phyloP scores from a whole-genome alignment of 2,888 invertebrate species.

The Trichopoda pennipes region DNA sequence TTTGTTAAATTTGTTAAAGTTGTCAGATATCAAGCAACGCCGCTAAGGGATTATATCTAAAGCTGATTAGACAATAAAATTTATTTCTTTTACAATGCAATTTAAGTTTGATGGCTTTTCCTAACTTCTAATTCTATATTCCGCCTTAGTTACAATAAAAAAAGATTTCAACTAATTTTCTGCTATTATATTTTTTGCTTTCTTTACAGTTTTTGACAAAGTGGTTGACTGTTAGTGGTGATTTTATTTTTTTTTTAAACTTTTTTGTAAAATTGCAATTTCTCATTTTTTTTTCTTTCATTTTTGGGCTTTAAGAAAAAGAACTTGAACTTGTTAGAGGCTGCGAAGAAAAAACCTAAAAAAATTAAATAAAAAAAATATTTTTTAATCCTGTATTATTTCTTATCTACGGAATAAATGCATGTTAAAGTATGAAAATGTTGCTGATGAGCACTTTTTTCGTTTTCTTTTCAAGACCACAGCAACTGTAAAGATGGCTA shows the following conservation, averaged over 20 bases:
- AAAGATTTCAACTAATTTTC: constrained; percentile 53
- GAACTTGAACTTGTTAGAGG: constrained; percentile 46
- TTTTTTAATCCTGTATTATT: constrained; percentile 44
- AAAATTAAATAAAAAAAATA: constrained; percentile 18
- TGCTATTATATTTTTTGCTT: constrained; percentile 51
- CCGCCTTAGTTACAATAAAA: neutral
- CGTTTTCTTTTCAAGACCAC: neutral
- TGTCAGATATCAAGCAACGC: too few species aligned
- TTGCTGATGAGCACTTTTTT: neutral
- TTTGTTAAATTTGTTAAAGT: too few species aligned
- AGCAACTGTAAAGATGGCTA: neutral
- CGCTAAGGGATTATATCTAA: too few species aligned
- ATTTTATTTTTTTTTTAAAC: neutral
- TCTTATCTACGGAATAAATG: constrained; percentile 47
- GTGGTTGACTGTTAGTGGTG: constrained; percentile 20
- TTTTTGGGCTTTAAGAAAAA: constrained; percentile 12
- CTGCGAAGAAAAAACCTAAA: neutral
- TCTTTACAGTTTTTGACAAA: constrained; percentile 45
- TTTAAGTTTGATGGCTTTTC: constrained; percentile 1
- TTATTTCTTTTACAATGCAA: neutral
- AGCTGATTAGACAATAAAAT: too few species aligned
- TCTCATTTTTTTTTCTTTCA: constrained; percentile 5
- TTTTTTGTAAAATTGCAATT: constrained; percentile 30
- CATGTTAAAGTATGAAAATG: constrained; percentile 1
- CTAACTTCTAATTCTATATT: constrained; percentile 26